phyloP scores from a whole-genome alignment of 2,797 vertebrate genomes.

The Ctenopoma kingsleyae region DNA sequence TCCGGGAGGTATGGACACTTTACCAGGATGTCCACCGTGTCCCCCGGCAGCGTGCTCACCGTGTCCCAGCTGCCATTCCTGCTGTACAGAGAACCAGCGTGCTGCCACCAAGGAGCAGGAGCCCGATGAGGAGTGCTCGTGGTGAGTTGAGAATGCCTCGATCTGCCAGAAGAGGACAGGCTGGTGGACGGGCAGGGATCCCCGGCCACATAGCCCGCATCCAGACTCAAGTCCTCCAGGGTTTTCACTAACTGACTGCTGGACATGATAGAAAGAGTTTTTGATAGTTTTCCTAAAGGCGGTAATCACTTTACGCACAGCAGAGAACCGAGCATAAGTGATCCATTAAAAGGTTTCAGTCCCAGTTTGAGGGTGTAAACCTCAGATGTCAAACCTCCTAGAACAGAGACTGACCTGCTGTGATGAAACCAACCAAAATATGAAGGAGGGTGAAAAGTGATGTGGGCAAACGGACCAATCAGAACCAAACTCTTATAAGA shows the following conservation, averaged over 20 bases:
- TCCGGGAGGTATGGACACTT: slow-evolving; percentile 92
- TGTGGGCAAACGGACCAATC: slow-evolving; percentile 54
- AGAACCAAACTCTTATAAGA: not conserved
- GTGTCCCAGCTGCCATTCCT: slow-evolving; percentile 96
- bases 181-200: slow-evolving; percentile 92
- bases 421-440: not conserved
- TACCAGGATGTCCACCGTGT: slow-evolving; percentile 89
- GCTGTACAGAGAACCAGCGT: slow-evolving; percentile 90
- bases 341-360: slow-evolving; percentile 6
- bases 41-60: slow-evolving; percentile 91
- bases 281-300: not conserved
- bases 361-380: not conserved
- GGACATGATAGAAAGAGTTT: slow-evolving; percentile 82
- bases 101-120: slow-evolving; percentile 88
- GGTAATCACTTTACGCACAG: slow-evolving; percentile 12
- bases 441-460: not conserved
- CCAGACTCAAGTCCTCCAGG: slow-evolving; percentile 92
- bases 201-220: slow-evolving; percentile 92
- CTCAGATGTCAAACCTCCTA: not conserved
- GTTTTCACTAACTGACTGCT: slow-evolving; percentile 87
- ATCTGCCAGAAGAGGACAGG: slow-evolving; percentile 88
- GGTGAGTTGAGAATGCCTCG: slow-evolving; percentile 85
- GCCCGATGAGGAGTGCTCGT: slow-evolving; percentile 84
- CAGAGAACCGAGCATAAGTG: not conserved
- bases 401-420: not conserved